Evolutionary conservation across 2,888 invertebrate genomes (phyloP).

Genomic region (Cephus rjabovi): DNA sequence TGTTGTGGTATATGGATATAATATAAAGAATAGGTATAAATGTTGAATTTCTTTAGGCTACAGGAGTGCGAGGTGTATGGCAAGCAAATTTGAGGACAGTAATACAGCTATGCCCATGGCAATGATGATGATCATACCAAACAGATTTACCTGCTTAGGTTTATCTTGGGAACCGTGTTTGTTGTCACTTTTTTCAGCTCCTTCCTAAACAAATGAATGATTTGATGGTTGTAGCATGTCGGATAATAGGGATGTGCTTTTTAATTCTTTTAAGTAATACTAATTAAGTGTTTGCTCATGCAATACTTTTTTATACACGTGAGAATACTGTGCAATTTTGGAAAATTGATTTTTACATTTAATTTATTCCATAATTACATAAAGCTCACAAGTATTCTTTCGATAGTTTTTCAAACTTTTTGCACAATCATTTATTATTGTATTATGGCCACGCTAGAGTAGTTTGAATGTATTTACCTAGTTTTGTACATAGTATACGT

Average conservation of each 20-base stretch:
- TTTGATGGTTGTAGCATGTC: conserved; percentile 50
- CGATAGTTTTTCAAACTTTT: too few relatives aligned
- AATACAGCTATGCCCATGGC: conserved; percentile 14
- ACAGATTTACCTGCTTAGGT: conserved; percentile 80
- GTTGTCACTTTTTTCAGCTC: conserved; percentile 87
- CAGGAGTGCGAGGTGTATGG: neutral
- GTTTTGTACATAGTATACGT: too few relatives aligned
- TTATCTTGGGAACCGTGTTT: conserved; percentile 94
- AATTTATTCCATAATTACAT: too few relatives aligned
- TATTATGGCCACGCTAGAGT: too few relatives aligned
- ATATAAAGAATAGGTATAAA: neutral
- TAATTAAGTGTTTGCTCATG: too few relatives aligned
- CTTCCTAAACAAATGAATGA: conserved; percentile 72
- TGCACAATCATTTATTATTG: too few relatives aligned
- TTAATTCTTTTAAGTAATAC: too few relatives aligned
- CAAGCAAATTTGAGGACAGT: neutral
- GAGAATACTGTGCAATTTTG: too few relatives aligned
- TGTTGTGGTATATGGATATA: neutral
- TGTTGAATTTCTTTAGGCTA: neutral
- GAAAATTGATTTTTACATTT: too few relatives aligned
- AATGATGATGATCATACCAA: conserved; percentile 45
- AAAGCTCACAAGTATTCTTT: too few relatives aligned
- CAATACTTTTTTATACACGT: too few relatives aligned
- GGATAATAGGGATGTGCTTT: neutral
- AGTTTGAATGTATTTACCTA: too few relatives aligned